phyloP scores from a whole-genome alignment of 2,888 invertebrate genomes.

The Tryphoninae sp. region DNA sequence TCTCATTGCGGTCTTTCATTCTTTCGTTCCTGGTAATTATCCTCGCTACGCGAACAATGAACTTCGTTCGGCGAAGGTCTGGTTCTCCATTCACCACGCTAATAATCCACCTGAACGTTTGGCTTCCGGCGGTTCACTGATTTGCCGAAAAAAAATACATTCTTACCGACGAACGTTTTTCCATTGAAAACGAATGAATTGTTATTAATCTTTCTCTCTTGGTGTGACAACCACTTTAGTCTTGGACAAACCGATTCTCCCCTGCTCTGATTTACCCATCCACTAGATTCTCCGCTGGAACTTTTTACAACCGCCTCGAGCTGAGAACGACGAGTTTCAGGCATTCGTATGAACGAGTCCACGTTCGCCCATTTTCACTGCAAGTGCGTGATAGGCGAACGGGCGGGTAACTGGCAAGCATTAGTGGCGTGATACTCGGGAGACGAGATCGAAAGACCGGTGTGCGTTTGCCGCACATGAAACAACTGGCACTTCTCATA shows the following conservation, averaged over 20 bases:
- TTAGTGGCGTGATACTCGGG: constrained; percentile 21
- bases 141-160: background rate
- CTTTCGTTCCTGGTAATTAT: background rate
- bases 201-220: background rate
- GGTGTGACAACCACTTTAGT: background rate
- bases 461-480: constrained; percentile 69
- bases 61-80: background rate
- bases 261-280: background rate
- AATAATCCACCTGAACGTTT: background rate
- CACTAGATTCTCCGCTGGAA: background rate
- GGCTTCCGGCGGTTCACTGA: background rate
- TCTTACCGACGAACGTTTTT: background rate
- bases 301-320: background rate
- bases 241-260: background rate
- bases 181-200: background rate
- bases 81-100: background rate
- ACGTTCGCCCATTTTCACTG: constrained; percentile 10
- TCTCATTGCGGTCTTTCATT: background rate
- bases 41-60: background rate
- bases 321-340: background rate
- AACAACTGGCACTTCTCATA: constrained; percentile 61
- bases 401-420: background rate
- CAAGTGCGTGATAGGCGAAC: background rate
- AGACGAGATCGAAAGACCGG: constrained; percentile 47
- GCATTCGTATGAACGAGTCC: background rate